Evolutionary conservation across 2,888 invertebrate species (phyloP).

Genomic region (Phorcus lineatus): DNA sequence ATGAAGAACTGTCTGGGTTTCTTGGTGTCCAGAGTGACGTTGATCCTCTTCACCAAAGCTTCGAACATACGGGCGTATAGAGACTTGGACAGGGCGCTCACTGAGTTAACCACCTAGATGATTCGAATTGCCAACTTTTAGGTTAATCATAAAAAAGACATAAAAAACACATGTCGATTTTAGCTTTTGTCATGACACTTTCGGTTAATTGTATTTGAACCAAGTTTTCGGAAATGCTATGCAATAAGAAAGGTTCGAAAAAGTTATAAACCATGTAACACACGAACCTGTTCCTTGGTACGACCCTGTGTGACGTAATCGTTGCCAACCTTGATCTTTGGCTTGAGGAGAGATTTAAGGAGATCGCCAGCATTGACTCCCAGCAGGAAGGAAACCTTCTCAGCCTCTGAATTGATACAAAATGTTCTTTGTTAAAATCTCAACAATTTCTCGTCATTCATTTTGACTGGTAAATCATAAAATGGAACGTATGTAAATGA

Average conservation of each 20-base stretch:
- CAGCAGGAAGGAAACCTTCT: conserved; percentile 92
- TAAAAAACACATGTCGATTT: too few species aligned
- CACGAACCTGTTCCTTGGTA: conserved; percentile 85
- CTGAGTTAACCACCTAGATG: conserved; percentile 69
- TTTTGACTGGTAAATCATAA: too few species aligned
- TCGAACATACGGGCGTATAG: conserved; percentile 77
- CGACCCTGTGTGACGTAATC: conserved; percentile 99
- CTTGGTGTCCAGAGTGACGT: conserved; percentile 98
- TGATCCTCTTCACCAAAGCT: conserved; percentile 99
- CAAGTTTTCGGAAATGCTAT: too few species aligned
- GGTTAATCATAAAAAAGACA: too few species aligned
- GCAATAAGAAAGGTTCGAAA: too few species aligned
- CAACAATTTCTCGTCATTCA: too few species aligned
- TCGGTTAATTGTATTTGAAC: too few species aligned
- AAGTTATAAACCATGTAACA: too few species aligned
- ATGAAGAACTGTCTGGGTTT: conserved; percentile 99
- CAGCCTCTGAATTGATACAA: conserved; percentile 82
- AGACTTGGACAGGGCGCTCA: conserved; percentile 76
- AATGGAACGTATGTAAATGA: too few species aligned
- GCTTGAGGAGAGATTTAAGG: conserved; percentile 87
- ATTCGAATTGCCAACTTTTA: background rate
- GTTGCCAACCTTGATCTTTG: conserved; percentile 96
- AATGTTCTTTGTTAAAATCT: too few species aligned
- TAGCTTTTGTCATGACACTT: too few species aligned
- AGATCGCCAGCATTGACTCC: conserved; percentile 90